Base-by-base conservation (phyloP, 2,797 vertebrate species). In the Alosa sapidissima region DNA sequence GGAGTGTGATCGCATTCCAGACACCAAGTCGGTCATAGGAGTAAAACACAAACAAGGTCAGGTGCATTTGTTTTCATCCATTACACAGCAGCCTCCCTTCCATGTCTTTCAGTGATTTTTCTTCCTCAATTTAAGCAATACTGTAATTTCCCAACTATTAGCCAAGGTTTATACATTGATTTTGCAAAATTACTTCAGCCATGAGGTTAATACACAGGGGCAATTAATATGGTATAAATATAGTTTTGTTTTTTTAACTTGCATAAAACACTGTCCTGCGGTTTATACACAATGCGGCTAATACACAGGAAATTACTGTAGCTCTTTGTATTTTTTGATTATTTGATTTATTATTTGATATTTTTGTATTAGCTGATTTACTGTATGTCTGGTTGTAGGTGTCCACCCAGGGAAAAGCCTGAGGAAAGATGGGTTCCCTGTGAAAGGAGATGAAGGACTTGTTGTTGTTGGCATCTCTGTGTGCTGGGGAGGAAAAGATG, bases 401-500 rank as follows among this genome's bases (percentile, higher is more conserved):
- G 72, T 45, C 16, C 72, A 78, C 6, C 0, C 87, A 33, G 84
- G 84, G 87, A 90, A 33, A 54, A 88, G 68, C 6, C 83, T 85
- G 81, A 90, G 87, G 83, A 91, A 91, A 72, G 92, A 97, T 5
- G 97, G 97, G 19, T 96, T 99, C 91, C 94, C 94, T 84, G 82
- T 97, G 84, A 96, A 91, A 91, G 95, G 94, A 86, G 91, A 85
- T 0, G 94, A 96, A 81, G 96, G 95, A 55, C 87, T 95, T 78
- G 88, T 96, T 84, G 89, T 99, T 62, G 95, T 96, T 86, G 98
- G 98, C 62, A 87, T 99, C 85, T 96, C 97, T 48, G 94, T 99
- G 19, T 98, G 98, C 90, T 99, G 98, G 98, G 98, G 96, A 91
- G 96, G 94, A 87, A 98, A 94, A 92, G 98, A 99, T 92, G 97